Evolutionary conservation across 2,113 vertebrate genomes (phyloP).

Genomic region (Microtus oregoni): DNA sequence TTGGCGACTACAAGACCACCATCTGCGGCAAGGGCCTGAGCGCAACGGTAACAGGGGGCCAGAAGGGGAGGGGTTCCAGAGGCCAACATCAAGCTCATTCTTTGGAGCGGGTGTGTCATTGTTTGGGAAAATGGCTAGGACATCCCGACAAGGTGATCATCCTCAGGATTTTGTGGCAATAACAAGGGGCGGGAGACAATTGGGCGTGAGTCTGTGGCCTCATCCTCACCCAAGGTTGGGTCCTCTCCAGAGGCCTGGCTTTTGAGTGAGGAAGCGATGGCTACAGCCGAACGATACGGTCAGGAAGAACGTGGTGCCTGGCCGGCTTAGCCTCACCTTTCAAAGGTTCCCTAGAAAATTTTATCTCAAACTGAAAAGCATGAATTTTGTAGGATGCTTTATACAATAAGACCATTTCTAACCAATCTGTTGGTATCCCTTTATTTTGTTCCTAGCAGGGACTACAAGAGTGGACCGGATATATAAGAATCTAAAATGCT

Average conservation of each 20-base stretch:
- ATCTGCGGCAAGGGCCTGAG: conserved; percentile 97
- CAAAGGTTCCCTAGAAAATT: conserved; percentile 72
- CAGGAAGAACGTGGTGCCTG: conserved; percentile 85
- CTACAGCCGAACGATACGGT: conserved; percentile 68
- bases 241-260: conserved; percentile 55
- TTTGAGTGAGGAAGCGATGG: conserved; percentile 76
- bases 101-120: conserved; percentile 91
- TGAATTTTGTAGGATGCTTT: conserved; percentile 50
- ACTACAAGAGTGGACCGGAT: conserved; percentile 40
- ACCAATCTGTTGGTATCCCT: conserved; percentile 58
- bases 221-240: conserved; percentile 60
- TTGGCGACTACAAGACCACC: conserved; percentile 98
- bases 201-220: conserved; percentile 81
- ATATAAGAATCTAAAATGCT: conserved; percentile 35
- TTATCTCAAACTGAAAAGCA: conserved; percentile 39
- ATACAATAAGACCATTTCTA: conserved; percentile 71
- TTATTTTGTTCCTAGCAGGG: neutral
- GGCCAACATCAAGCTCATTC: conserved; percentile 91
- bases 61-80: conserved; percentile 92
- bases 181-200: conserved; percentile 79
- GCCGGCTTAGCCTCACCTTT: conserved; percentile 14
- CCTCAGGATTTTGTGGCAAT: conserved; percentile 86
- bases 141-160: conserved; percentile 93
- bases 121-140: conserved; percentile 93
- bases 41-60: conserved; percentile 95